Percentiles rank a stretch among this genome's conserved stretches.
These are phyloP conservation scores for Pseudomyrmex cubaensis DNA, from an alignment of 1,140 invertebrate species.

Conservation along the genomic window DNA sequence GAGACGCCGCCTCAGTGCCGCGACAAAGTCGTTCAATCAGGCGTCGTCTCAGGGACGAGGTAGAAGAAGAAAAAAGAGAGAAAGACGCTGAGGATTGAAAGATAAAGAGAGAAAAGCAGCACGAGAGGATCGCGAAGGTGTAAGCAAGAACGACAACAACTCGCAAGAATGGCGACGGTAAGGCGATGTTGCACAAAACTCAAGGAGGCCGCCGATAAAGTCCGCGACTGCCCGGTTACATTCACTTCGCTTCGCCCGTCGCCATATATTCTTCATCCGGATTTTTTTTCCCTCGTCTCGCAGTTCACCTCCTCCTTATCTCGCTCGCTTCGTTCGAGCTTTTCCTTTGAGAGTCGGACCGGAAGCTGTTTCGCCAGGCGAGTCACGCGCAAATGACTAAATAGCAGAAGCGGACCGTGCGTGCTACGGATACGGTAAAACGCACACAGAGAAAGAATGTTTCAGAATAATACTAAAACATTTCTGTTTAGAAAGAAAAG, in stretches of 20 bases:
- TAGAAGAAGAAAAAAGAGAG: not conserved
- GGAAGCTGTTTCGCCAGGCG: conserved; percentile 49
- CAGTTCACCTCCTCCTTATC: conserved; percentile 9
- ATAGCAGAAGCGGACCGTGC: conserved; percentile 50
- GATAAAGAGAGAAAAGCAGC: not conserved
- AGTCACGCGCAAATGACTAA: conserved; percentile 72
- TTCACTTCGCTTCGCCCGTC: conserved; percentile 14
- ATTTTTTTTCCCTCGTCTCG: conserved; percentile 44
- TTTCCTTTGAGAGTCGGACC: conserved; percentile 26
- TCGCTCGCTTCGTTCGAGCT: conserved; percentile 25
- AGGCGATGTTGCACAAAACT: conserved; percentile 64
- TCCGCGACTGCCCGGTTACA: conserved; percentile 57
- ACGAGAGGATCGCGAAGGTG: conserved; percentile 45
- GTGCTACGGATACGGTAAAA: conserved; percentile 1
- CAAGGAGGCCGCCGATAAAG: conserved; percentile 58
- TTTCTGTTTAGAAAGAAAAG: not conserved
- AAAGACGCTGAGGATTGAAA: not conserved
- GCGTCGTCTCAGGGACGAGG: conserved; percentile 39
- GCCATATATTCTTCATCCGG: not conserved
- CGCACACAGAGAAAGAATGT: conserved; percentile 13
- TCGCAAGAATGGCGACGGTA: conserved; percentile 60
- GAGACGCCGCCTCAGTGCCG: conserved; percentile 35
- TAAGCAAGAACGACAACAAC: conserved; percentile 42
- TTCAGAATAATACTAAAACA: conserved; percentile 25
- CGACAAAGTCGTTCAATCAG: conserved; percentile 58